Base-by-base conservation (phyloP, 1,140 invertebrate species). In the Zeugodacus cucurbitae region DNA sequence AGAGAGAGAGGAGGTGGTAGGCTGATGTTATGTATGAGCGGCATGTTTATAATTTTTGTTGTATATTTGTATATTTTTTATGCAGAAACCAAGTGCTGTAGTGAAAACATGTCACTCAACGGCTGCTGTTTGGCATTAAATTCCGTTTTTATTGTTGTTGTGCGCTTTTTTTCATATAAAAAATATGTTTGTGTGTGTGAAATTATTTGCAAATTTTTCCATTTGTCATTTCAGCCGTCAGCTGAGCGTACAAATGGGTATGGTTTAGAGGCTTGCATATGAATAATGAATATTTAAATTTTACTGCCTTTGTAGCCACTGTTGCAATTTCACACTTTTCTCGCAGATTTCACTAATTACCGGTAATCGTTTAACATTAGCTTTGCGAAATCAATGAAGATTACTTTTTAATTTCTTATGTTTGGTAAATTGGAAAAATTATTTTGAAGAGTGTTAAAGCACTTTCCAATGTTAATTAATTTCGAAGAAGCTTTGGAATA, bases 41-140 rank as follows among this genome's bases (percentile, higher is more conserved):
- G 22, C 67, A 74, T 22, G 67, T 32, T 41, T n/a, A n/a, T 17
- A 22, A 22, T 17, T 67, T 67, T 64, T n/a, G n/a, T 67, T 29
- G 14, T 67, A 14, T 10, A 67, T 67, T 54, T 54, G 48, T 17
- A 20, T 54, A 22, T 74, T 74, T 74, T 74, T 74, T 37, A 74
- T 74, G 34, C 4, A 74, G n/a, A 74, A 74, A 74, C 20, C 34
- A 20, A 37, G 20, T 74, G 22, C 67, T 41, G 14, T 22, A 74
- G 67, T 74, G 34, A 74, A 74, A 74, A 74, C 67, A 74, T 74
- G 67, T 74, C 67, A 74, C 67, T 74, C 67, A 74, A 37, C 67
- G 1, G 34, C 34, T 74, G 67, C 67, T 34, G 67, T 37, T 74
- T 74, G 67, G 67, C 67, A 74, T 74, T 7, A 74, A 74, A 37